Base-by-base conservation (phyloP, 2,113 vertebrate species). In the Salvelinus namaycush region DNA sequence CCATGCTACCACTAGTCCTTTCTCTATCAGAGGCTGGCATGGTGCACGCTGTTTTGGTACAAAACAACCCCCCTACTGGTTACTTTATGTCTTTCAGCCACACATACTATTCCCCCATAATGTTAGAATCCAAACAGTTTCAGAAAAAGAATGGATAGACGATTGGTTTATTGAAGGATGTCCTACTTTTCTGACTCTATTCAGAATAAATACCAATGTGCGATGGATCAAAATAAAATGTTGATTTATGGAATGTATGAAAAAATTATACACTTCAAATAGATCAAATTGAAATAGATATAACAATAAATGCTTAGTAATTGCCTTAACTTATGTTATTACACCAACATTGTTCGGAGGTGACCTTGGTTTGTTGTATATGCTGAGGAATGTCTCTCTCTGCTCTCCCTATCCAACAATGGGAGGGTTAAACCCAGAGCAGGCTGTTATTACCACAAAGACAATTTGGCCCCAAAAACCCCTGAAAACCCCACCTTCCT, bases 51-150 rank as follows among this genome's bases (percentile, higher is more conserved):
- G 89, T 88, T 89, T 91, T 90, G 90, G 90, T 91, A 86, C 88
- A 92, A 91, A 92, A 92, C 89, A 92, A 91, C 87, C 89, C 90
- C 90, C 91, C 91, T 91, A 92, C 91, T 87, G 90, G 87, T 92
- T 91, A 89, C 87, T 91, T 92, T 91, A 92, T 92, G 90, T 91
- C 87, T 91, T 88, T 92, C 88, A 89, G 88, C 77, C 70, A 73
- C 87, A 87, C 87, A 78, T 89, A 89, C 90, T 86, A 88, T 87
- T 91, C 74, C 84, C 78, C 82, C 83, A 73, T 92, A 90, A 92
- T 89, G 88, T 90, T 88, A 84, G 88, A 90, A 91, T 91, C 87
- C 87, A 89, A 87, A 86, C 85, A 91, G 89, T 89, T 92, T 92
- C 90, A 87, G 90, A 90, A 88, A 91, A 92, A 90, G 89, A 87